These are phyloP conservation scores for Stichodactyla helianthus DNA, from an alignment of 64 coral and sea anemone species.

Conservation along the genomic window DNA sequence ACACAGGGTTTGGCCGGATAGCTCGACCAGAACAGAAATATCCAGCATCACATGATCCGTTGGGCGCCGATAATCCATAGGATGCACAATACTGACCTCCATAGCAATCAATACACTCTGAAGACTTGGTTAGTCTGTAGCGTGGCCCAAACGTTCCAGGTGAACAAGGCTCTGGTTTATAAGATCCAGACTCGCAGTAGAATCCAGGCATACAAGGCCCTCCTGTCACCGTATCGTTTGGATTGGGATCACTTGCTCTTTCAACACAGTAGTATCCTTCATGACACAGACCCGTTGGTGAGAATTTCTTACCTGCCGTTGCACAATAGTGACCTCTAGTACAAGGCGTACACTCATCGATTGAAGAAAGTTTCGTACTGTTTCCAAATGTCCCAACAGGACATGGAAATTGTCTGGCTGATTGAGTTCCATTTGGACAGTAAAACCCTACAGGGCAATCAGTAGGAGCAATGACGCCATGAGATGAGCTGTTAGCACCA, in stretches of 20 bases:
- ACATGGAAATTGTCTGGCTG: conserved; percentile 66
- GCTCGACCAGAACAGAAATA: conserved; percentile 77
- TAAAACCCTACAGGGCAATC: conserved; percentile 91
- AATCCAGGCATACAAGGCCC: conserved; percentile 81
- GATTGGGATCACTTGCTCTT: conserved; percentile 79
- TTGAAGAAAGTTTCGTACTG: conserved; percentile 48
- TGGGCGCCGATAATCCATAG: conserved; percentile 65
- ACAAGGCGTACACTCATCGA: conserved; percentile 63
- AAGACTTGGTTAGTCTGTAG: conserved; percentile 43
- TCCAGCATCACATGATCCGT: conserved; percentile 83
- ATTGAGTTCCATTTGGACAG: conserved; percentile 77
- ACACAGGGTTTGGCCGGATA: conserved; percentile 68
- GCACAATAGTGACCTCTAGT: conserved; percentile 81
- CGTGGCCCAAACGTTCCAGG: conserved; percentile 77
- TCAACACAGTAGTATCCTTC: conserved; percentile 95
- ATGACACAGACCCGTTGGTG: conserved; percentile 72
- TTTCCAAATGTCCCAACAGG: conserved; percentile 95
- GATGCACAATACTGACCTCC: conserved; percentile 78
- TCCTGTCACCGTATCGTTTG: conserved; percentile 76
- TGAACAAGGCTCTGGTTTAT: conserved; percentile 74
- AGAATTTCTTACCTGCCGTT: conserved; percentile 62
- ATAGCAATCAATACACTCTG: conserved; percentile 88
- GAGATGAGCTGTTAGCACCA: conserved; percentile 66
- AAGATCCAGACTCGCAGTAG: conserved; percentile 64
- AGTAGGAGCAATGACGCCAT: conserved; percentile 64